Evolutionary conservation across 2,888 invertebrate species (phyloP).

Genomic region (Dolichomitus sp.): DNA sequence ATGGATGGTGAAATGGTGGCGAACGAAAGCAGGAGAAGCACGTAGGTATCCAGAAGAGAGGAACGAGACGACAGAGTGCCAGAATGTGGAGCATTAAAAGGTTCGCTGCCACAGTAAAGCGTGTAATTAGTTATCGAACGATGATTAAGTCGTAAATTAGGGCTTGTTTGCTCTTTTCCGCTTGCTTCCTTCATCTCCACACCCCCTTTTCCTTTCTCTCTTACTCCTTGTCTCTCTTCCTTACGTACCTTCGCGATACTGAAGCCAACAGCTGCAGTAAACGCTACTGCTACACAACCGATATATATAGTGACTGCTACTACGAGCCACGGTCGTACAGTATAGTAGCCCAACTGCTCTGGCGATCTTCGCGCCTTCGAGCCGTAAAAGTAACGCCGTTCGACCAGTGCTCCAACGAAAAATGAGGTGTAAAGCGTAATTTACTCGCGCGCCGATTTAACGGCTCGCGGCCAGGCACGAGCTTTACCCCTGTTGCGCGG

Average conservation of each 20-base stretch:
- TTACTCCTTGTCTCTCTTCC: conserved; percentile 10
- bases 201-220: not conserved
- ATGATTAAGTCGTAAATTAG: conserved; percentile 74
- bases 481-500: conserved; percentile 51
- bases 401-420: conserved; percentile 65
- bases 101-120: conserved; percentile 66
- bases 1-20: conserved; percentile 36
- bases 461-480: conserved; percentile 56
- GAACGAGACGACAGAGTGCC: conserved; percentile 53
- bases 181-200: conserved; percentile 30
- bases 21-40: conserved; percentile 48
- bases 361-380: conserved; percentile 58
- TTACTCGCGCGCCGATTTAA: conserved; percentile 69
- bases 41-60: conserved; percentile 43
- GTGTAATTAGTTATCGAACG: conserved; percentile 73
- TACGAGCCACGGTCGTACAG: conserved; percentile 37
- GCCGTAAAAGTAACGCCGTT: conserved; percentile 67
- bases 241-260: conserved; percentile 21
- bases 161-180: conserved; percentile 66
- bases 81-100: conserved; percentile 68
- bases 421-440: conserved; percentile 72
- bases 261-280: conserved; percentile 62
- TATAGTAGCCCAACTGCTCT: conserved; percentile 45
- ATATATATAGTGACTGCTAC: conserved; percentile 21
- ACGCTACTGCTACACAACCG: conserved; percentile 36